Evolutionary conservation across 2,888 invertebrate genomes (phyloP), one percentile per base, ranked within the genome.

Genomic region (Phanerotoma sp.): DNA sequence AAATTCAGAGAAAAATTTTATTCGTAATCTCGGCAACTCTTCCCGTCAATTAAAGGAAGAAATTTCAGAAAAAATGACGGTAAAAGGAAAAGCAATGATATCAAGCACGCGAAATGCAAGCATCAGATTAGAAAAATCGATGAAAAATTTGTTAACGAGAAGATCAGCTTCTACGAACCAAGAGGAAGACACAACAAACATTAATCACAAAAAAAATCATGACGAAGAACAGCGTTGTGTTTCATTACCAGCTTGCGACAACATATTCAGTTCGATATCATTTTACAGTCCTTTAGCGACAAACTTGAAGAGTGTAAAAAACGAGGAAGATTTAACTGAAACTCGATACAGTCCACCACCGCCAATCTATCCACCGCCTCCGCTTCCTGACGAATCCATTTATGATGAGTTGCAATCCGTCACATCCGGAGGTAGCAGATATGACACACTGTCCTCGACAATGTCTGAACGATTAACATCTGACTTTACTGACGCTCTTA

Each of bases 261-360:
- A 82, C 5, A 80, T 73, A 10, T 88, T 88, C 78, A 84, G 83
- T 65, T 82, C 82, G 40, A 84, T 86, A 58, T 82, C 83, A 58
- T 86, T 86, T 66, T 82, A 84, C 62, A 86, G 86, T 13, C 86
- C 86, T 1, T 47, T 73, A 20, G 66, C 63, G 33, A 64, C 61
- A 5, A 71, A 71, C 60, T 40, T 66, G 11, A 68, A 69, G 35
- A 63, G 64, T 32, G 69, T 66, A 40, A 62, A 66, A 42, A 69
- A 62, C 57, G 70, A 71, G 47, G 72, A 74, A 51, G 74, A 74
- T 50, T 66, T 74, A 44, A 61, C 70, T 53, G 65, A 66, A 9
- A 51, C 48, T 28, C 62, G 69, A 51, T 68, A 70, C 54, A 79
- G 78, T 63, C 76, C 79, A 51, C 82, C 83, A 33, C 83, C 84